A percentile compares a stretch with the other conserved stretches of the same genome.
phyloP scores from a whole-genome alignment of 2,113 vertebrate species.

The Nycticorax nycticorax region DNA sequence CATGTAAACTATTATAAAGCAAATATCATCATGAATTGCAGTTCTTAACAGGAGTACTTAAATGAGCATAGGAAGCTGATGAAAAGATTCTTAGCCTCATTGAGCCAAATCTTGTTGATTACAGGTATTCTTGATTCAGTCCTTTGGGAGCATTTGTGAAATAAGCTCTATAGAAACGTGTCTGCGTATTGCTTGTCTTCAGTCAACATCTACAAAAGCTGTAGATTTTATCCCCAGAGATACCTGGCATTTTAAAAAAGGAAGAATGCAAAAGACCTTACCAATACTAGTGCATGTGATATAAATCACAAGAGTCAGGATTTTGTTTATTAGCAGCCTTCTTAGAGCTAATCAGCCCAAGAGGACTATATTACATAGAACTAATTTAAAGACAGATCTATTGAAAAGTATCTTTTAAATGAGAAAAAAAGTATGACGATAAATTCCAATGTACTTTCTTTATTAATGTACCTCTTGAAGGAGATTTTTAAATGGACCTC shows the following conservation, averaged over 20 bases:
- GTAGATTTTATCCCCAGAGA: not conserved
- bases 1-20: not conserved
- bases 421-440: not conserved
- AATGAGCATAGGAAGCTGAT: not conserved
- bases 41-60: not conserved
- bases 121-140: not conserved
- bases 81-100: not conserved
- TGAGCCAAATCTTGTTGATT: not conserved
- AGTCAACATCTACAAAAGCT: not conserved
- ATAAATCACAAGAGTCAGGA: not conserved
- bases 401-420: conserved; percentile 6
- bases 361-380: not conserved
- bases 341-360: not conserved
- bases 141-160: not conserved
- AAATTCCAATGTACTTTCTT: not conserved
- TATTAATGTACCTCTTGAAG: not conserved
- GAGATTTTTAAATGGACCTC: not conserved
- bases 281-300: not conserved
- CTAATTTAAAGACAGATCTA: not conserved
- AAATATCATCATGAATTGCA: not conserved
- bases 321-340: not conserved
- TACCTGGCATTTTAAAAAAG: not conserved
- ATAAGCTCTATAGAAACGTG: not conserved
- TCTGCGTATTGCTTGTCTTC: not conserved
- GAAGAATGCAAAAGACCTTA: not conserved